phyloP scores from a whole-genome alignment of 2,797 vertebrate genomes.

The Microchirus variegatus region DNA sequence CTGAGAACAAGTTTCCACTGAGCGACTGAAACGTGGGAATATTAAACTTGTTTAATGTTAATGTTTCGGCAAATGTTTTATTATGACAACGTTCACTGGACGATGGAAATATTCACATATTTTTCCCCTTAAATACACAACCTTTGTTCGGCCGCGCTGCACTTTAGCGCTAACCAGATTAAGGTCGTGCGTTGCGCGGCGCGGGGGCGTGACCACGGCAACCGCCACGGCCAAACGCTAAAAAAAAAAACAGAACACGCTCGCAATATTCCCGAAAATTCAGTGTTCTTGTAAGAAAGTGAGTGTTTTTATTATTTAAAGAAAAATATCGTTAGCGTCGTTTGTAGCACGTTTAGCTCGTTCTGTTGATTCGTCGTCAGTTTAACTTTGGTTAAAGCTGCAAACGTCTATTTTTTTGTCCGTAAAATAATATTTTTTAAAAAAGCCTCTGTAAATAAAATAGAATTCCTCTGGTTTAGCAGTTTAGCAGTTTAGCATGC shows the following conservation, averaged over 20 bases:
- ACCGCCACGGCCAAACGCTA: slow-evolving; percentile 30
- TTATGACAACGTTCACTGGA: slow-evolving; percentile 67
- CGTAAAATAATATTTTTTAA: too few relatives aligned
- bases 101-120: slow-evolving; percentile 63
- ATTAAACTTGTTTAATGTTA: too few relatives aligned
- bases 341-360: too few relatives aligned
- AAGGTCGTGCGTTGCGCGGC: slow-evolving; percentile 50
- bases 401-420: too few relatives aligned
- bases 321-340: too few relatives aligned
- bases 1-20: slow-evolving; percentile 33
- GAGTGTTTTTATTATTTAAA: too few relatives aligned
- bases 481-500: too few relatives aligned
- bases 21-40: slow-evolving; percentile 57
- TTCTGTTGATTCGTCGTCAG: too few relatives aligned
- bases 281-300: background rate
- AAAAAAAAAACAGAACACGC: slow-evolving; percentile 67
- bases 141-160: slow-evolving; percentile 20
- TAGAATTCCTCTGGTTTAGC: too few relatives aligned
- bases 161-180: slow-evolving; percentile 62
- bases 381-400: too few relatives aligned
- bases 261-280: slow-evolving; percentile 40
- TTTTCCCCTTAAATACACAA: slow-evolving; percentile 34
- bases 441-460: too few relatives aligned
- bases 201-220: slow-evolving; percentile 10
- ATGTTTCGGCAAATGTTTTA: slow-evolving; percentile 59